phyloP scores from a whole-genome alignment of 2,797 vertebrate genomes.

The Lutjanus campechanus region DNA sequence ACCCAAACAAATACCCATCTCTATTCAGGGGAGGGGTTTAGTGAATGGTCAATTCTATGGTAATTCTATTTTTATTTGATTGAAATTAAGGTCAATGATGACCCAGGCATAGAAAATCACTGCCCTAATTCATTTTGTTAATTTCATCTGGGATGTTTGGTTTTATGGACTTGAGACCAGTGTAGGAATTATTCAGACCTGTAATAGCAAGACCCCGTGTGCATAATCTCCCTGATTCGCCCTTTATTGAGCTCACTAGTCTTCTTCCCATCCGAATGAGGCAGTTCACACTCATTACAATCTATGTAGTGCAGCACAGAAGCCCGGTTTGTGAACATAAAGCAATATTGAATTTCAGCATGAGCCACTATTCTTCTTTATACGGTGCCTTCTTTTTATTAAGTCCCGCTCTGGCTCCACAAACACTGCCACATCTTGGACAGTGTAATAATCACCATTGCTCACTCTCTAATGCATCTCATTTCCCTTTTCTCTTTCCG shows the following conservation, averaged over 20 bases:
- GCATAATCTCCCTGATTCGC: conserved; percentile 54
- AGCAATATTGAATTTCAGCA: conserved; percentile 53
- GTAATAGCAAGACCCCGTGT: conserved; percentile 15
- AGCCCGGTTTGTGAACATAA: conserved; percentile 36
- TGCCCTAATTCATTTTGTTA: conserved; percentile 21
- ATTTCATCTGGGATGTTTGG: conserved; percentile 38
- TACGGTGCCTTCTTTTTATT: conserved; percentile 42
- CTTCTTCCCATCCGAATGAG: conserved; percentile 48
- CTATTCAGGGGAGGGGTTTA: not conserved
- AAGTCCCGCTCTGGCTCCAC: conserved; percentile 50
- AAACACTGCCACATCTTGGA: conserved; percentile 7
- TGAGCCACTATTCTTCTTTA: conserved; percentile 46
- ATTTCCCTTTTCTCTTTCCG: conserved; percentile 48
- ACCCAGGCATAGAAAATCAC: conserved; percentile 21
- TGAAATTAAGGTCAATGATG: conserved; percentile 7
- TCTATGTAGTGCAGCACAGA: conserved; percentile 19
- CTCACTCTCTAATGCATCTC: conserved; percentile 50
- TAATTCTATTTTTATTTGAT: conserved; percentile 17
- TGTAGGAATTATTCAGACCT: conserved; percentile 46
- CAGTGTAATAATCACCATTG: conserved; percentile 43
- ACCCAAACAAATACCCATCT: not conserved
- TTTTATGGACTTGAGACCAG: conserved; percentile 31
- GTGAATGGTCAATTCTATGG: not conserved
- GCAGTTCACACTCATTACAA: conserved; percentile 36
- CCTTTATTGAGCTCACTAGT: conserved; percentile 57